A percentile compares a stretch with the other conserved stretches of the same genome.
Evolutionary conservation across 2,113 vertebrate genomes (phyloP).

Genomic region (Hiodon alosoides): DNA sequence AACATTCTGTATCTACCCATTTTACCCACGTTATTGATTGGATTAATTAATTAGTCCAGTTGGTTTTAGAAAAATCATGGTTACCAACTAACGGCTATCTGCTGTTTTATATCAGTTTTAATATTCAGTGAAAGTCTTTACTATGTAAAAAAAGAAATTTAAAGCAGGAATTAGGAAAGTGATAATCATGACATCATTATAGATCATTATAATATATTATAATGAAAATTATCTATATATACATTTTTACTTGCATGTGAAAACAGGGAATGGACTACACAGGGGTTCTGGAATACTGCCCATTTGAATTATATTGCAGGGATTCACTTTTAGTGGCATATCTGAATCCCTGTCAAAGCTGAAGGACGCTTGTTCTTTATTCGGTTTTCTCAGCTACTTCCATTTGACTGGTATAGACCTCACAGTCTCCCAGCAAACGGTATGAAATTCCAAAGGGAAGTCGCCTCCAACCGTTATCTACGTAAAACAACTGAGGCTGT

Average conservation of each 20-base stretch:
- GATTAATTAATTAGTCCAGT: too few relatives aligned
- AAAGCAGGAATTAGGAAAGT: not conserved
- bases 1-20: too few relatives aligned
- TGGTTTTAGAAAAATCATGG: too few relatives aligned
- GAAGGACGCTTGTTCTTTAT: not conserved
- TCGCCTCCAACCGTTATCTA: not conserved
- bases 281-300: slow-evolving; percentile 14
- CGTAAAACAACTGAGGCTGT: not conserved
- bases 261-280: too few relatives aligned
- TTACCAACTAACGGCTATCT: too few relatives aligned
- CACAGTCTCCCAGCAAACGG: too few relatives aligned
- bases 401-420: not conserved
- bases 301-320: not conserved
- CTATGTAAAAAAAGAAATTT: too few relatives aligned
- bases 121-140: not conserved
- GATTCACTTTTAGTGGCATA: not conserved
- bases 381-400: not conserved
- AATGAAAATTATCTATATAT: not conserved
- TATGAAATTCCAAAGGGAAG: too few relatives aligned
- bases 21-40: too few relatives aligned
- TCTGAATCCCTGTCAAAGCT: not conserved
- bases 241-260: too few relatives aligned
- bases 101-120: not conserved
- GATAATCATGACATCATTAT: not conserved
- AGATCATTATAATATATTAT: not conserved